Evolutionary conservation across 2,113 vertebrate species (phyloP).

Genomic region (Callaeas wilsoni): DNA sequence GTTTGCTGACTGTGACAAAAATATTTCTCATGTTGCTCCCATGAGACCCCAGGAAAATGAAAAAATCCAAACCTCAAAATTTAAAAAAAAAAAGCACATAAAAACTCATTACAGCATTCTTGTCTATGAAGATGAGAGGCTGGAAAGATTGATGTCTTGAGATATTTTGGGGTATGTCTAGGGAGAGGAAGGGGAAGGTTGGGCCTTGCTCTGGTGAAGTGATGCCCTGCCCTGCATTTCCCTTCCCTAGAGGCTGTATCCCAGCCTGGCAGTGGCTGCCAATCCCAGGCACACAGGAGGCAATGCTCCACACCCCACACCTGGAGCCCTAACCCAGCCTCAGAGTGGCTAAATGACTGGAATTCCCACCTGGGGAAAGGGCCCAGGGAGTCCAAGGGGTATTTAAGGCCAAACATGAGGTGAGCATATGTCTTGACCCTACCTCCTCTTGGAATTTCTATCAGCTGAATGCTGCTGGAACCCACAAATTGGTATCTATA

Average conservation of each 20-base stretch:
- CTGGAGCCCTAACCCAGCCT: not conserved
- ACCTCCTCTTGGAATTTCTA: not conserved
- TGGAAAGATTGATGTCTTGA: not conserved
- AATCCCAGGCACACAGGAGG: not conserved
- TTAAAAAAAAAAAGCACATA: not conserved
- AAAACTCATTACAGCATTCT: not conserved
- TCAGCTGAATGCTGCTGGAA: not conserved
- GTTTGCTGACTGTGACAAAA: not conserved
- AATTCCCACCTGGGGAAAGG: not conserved
- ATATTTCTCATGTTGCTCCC: not conserved
- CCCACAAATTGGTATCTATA: not conserved
- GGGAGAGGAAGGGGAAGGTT: not conserved
- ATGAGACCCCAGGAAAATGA: not conserved
- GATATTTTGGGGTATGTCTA: not conserved
- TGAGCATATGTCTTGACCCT: fast-evolving
- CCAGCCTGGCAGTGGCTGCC: not conserved
- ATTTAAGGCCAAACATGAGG: not conserved
- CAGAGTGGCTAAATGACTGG: fast-evolving
- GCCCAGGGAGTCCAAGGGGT: not conserved
- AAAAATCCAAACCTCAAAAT: not conserved
- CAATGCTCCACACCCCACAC: too few relatives aligned
- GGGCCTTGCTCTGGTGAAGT: not conserved
- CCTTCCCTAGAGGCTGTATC: not conserved
- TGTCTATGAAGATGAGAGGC: not conserved
- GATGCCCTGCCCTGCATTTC: not conserved